Evolutionary conservation across 2,113 vertebrate species (phyloP).

Genomic region (Microcebus murinus): DNA sequence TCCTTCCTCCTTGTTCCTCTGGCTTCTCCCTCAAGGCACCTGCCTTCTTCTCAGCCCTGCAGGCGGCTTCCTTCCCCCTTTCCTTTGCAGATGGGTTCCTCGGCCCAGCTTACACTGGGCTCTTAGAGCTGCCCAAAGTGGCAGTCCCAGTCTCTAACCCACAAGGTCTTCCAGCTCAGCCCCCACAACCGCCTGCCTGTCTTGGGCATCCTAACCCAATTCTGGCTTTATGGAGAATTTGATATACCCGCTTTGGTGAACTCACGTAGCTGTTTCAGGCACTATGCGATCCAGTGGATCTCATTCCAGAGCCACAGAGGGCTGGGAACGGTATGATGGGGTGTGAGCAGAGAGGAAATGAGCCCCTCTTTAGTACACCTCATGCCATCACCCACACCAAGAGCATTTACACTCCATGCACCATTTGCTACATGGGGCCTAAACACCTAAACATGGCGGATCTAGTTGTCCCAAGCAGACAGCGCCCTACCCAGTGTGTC

Average conservation of each 20-base stretch:
- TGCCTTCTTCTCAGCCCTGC: not conserved
- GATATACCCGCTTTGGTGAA: fast-evolving
- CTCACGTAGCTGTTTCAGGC: not conserved
- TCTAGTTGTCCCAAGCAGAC: not conserved
- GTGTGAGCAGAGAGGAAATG: not conserved
- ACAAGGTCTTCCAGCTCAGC: not conserved
- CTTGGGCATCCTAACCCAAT: not conserved
- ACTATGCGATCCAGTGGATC: not conserved
- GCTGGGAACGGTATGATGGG: not conserved
- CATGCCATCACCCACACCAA: not conserved
- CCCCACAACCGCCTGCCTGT: not conserved
- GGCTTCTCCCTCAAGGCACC: not conserved
- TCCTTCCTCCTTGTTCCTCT: too few species aligned
- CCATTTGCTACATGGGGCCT: not conserved
- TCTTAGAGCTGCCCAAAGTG: not conserved
- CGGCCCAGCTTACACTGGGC: not conserved
- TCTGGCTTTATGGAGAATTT: not conserved
- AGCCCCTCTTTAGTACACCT: not conserved
- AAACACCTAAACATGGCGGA: too few species aligned
- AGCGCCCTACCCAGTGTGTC: fast-evolving
- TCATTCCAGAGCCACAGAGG: not conserved
- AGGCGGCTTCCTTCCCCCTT: too few species aligned
- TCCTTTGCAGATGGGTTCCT: not conserved
- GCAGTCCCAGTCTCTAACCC: too few species aligned
- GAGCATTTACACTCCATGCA: fast-evolving